phyloP scores from a whole-genome alignment of 1,140 invertebrate species.

The Antheraea mylitta region DNA sequence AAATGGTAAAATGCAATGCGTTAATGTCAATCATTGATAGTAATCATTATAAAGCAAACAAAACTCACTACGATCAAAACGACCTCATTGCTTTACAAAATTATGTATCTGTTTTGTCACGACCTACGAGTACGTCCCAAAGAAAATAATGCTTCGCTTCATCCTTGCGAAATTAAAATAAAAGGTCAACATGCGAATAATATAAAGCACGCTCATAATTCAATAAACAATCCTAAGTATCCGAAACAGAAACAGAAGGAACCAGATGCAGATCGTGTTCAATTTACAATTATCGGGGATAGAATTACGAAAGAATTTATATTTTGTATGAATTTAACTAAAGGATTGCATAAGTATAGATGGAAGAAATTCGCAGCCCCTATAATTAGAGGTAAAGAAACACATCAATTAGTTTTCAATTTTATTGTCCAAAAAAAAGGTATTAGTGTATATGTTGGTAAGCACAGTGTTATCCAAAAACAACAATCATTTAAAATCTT shows the following conservation, averaged over 20 bases:
- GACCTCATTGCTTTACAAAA: not conserved
- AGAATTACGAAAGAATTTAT: conserved; percentile 59
- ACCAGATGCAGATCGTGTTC: conserved; percentile 26
- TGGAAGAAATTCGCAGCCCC: conserved; percentile 49
- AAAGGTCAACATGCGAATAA: conserved; percentile 39
- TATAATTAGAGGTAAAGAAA: conserved; percentile 37
- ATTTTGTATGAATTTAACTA: conserved; percentile 51
- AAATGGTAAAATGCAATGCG: not conserved
- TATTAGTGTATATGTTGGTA: no score
- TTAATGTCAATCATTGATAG: not conserved
- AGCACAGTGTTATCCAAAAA: no score
- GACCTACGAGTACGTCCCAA: conserved; percentile 21
- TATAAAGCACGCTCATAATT: conserved; percentile 58
- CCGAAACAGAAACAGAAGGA: conserved; percentile 33
- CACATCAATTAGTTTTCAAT: not conserved
- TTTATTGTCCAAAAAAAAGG: no score
- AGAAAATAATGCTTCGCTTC: conserved; percentile 29
- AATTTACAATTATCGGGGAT: conserved; percentile 59
- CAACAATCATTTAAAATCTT: no score
- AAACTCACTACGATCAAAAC: not conserved
- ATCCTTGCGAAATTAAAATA: conserved; percentile 56
- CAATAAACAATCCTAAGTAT: conserved; percentile 50
- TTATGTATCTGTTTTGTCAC: conserved; percentile 30
- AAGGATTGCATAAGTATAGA: conserved; percentile 58
- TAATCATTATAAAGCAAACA: not conserved